These are phyloP conservation scores for Harlomillsia oculata DNA, from an alignment of 1,140 invertebrate genomes.

Conservation along the genomic window DNA sequence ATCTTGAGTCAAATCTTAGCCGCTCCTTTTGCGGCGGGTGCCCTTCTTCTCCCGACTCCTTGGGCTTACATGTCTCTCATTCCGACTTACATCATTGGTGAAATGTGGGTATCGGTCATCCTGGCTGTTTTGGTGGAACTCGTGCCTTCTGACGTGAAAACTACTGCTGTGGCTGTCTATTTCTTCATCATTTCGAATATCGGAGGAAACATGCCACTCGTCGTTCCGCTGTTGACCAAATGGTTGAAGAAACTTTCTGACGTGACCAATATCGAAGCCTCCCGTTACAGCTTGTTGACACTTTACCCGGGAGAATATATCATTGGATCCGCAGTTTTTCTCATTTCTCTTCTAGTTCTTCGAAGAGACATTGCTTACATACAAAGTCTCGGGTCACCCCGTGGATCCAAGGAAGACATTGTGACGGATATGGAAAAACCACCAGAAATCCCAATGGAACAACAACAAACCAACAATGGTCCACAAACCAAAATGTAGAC, in stretches of 20 bases:
- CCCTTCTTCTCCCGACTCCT: conserved; percentile 42
- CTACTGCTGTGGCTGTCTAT: conserved; percentile 37
- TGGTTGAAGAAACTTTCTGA: conserved; percentile 9
- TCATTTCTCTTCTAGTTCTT: conserved; percentile 40
- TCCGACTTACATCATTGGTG: conserved; percentile 37
- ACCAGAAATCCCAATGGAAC: no score
- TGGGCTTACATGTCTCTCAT: conserved; percentile 39
- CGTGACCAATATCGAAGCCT: conserved; percentile 11
- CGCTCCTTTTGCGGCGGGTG: conserved; percentile 45
- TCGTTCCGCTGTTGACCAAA: conserved; percentile 6
- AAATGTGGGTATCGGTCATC: conserved; percentile 39
- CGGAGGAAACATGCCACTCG: conserved; percentile 35
- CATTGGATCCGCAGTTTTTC: conserved; percentile 39
- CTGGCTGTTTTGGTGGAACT: conserved; percentile 39
- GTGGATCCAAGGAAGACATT: conserved; percentile 8
- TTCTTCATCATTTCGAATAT: conserved; percentile 40
- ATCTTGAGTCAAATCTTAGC: conserved; percentile 44
- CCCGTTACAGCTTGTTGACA: conserved; percentile 37
- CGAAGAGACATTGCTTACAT: conserved; percentile 37
- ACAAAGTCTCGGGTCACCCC: not conserved
- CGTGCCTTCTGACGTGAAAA: conserved; percentile 35
- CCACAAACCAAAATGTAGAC: no score
- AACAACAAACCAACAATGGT: no score
- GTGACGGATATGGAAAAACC: conserved; percentile 17
- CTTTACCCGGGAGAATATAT: conserved; percentile 42